Base-by-base conservation (phyloP, 2,888 invertebrate species). In the Dione juno region DNA sequence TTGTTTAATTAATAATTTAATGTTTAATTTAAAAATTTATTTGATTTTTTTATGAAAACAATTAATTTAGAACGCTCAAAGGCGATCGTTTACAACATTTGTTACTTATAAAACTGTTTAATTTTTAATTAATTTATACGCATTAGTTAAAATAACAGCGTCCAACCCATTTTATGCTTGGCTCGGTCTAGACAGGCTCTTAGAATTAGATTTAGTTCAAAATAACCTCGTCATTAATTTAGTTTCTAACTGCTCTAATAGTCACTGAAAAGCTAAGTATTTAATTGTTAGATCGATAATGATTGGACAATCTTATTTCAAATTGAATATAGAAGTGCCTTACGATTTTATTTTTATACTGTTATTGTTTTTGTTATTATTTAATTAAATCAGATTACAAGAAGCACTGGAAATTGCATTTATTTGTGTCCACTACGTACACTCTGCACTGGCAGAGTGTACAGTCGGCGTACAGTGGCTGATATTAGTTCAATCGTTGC, bases 321-420 rank as follows among this genome's bases (percentile, higher is more conserved):
- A 88, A 84, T 88, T 84, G 82, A 86, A 91, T 87, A 91, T 90
- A 92, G 90, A 92, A 92, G 93, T 93, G 93, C 93, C 93, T 93
- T 93, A 93, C 89, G 81, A 88, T 89, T 90, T 90, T 87, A 85
- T 92, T 92, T 92, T 88, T 88, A 82, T 86, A 88, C 83, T 83
- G 75, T 84, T 84, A 84, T 83, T 79, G 81, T 83, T 81, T 50
- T 82, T 81, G 76, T 81, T 86, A 70, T 59, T 71, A 78, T 79
- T 70, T 80, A 80, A 82, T 80, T 82, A 78, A 78, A 80, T 76
- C 77, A 78, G 75, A 72, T 79, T 78, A 79, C 74, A 77, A 74
- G 79, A 83, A 85, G 86, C 87, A 86, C 87, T 89, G 87, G 86
- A 86, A 84, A 86, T 84, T 90, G 92, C 91, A 91, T 92, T 92